Evolutionary conservation across 53 echinoderm and acorn worm genomes (phyloP).

Genomic region (Echinarachnius parma): DNA sequence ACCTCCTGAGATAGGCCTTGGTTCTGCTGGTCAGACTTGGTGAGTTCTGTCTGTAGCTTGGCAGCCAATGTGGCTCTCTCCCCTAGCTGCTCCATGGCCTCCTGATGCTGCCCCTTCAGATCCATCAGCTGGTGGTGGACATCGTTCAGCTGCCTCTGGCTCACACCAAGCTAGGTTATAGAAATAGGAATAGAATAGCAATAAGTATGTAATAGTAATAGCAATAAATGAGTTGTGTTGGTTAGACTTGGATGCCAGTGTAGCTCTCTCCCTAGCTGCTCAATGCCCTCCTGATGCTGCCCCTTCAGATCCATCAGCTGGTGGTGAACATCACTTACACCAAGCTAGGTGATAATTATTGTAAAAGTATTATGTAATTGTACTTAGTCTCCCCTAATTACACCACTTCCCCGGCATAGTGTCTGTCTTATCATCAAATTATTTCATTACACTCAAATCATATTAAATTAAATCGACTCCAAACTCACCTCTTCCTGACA

Average conservation of each 20-base stretch:
- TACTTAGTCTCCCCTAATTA: too few species aligned
- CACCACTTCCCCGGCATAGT: too few species aligned
- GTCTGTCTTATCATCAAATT: too few species aligned
- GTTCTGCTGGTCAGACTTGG: conserved; percentile 83
- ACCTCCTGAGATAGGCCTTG: conserved; percentile 81
- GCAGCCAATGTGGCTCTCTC: conserved; percentile 81
- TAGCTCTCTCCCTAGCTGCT: conserved; percentile 84
- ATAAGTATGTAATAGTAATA: too few species aligned
- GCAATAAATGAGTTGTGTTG: too few species aligned
- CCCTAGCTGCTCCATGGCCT: conserved; percentile 90
- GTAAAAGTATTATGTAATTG: too few species aligned
- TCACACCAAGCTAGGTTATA: conserved; percentile 67
- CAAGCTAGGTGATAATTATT: too few species aligned
- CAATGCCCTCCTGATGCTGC: conserved; percentile 96
- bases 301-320: conserved; percentile 80
- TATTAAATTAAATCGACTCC: not conserved
- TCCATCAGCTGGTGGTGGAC: conserved; percentile 72
- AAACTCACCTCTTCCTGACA: conserved; percentile 63
- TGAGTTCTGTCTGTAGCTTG: conserved; percentile 76
- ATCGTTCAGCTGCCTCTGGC: conserved; percentile 66
- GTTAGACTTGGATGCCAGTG: conserved; percentile 67
- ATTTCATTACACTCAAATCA: not conserved
- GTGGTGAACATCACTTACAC: conserved; percentile 56
- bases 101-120: conserved; percentile 84
- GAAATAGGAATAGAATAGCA: too few species aligned